Conservation (phyloP, 2,113 vertebrate genomes). For the Cheilinus undulatus region DNA sequence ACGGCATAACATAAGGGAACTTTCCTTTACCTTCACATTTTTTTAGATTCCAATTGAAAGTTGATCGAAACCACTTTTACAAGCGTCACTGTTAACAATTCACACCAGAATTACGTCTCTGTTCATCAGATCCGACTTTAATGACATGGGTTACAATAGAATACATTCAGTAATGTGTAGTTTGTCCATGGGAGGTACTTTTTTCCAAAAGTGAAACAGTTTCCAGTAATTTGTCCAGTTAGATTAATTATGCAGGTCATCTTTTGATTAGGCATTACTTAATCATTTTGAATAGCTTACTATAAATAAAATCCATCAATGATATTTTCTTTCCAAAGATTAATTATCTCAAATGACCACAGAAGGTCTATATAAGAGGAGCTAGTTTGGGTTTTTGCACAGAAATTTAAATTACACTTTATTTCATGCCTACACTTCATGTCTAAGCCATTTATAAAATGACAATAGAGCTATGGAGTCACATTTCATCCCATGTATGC, state of each 20-base stretch:
- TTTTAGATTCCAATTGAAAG: constrained; percentile 25
- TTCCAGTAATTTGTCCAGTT: too few species aligned
- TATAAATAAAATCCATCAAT: constrained; percentile 9
- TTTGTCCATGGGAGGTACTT: constrained; percentile 61
- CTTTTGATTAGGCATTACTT: too few species aligned
- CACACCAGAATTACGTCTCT: constrained; percentile 1
- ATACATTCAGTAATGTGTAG: constrained; percentile 43
- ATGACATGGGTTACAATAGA: constrained; percentile 47
- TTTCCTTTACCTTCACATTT: constrained; percentile 51
- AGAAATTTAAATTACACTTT: neutral
- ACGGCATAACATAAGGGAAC: constrained; percentile 43
- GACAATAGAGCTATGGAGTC: constrained; percentile 31
- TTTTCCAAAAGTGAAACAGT: too few species aligned
- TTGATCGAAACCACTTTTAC: constrained; percentile 19
- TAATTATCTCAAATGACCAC: too few species aligned
- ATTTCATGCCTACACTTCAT: constrained; percentile 2
- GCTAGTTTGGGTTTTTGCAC: neutral
- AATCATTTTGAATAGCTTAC: too few species aligned
- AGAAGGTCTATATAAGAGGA: neutral
- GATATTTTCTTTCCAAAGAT: too few species aligned
- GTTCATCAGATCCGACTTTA: constrained; percentile 33
- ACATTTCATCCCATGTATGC: constrained; percentile 1
- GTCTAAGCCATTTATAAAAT: constrained; percentile 30
- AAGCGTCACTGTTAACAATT: constrained; percentile 8
- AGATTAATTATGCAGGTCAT: too few species aligned